phyloP scores from a whole-genome alignment of 1,140 invertebrate genomes.

The Elymnias hypermnestra region DNA sequence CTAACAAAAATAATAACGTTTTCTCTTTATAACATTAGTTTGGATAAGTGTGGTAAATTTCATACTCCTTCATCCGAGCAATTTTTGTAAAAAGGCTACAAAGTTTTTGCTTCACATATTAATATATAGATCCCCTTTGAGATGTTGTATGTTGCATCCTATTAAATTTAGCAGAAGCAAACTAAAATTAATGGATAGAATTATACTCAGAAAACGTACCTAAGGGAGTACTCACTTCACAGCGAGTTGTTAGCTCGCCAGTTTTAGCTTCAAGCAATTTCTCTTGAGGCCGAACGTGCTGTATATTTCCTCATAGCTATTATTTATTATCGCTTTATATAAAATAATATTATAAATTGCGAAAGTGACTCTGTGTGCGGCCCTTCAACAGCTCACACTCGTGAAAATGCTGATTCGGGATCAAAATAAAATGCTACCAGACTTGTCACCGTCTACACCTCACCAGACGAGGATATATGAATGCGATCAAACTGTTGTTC shows the following conservation, averaged over 20 bases:
- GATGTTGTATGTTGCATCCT: not conserved
- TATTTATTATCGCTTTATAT: not conserved
- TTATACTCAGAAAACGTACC: conserved; percentile 1
- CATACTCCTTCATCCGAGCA: no score
- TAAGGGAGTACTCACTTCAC: not conserved
- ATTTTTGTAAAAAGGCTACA: no score
- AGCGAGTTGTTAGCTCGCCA: not conserved
- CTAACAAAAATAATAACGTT: no score
- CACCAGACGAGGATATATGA: no score
- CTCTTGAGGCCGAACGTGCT: not conserved
- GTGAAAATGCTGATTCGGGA: no score
- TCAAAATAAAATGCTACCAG: no score
- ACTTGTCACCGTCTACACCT: no score
- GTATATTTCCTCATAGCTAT: not conserved
- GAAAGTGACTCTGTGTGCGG: no score
- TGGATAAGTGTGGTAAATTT: not conserved
- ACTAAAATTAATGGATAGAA: conserved; percentile 6
- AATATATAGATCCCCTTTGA: not conserved
- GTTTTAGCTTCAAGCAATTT: not conserved
- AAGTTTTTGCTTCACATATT: no score
- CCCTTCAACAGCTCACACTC: no score
- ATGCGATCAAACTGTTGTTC: no score
- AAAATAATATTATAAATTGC: not conserved
- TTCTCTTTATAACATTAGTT: no score
- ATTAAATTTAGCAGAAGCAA: conserved; percentile 1